Evolutionary conservation across 2,113 vertebrate genomes (phyloP), one percentile per base, ranked within the genome.

Genomic region (Amblyopsis rosae): DNA sequence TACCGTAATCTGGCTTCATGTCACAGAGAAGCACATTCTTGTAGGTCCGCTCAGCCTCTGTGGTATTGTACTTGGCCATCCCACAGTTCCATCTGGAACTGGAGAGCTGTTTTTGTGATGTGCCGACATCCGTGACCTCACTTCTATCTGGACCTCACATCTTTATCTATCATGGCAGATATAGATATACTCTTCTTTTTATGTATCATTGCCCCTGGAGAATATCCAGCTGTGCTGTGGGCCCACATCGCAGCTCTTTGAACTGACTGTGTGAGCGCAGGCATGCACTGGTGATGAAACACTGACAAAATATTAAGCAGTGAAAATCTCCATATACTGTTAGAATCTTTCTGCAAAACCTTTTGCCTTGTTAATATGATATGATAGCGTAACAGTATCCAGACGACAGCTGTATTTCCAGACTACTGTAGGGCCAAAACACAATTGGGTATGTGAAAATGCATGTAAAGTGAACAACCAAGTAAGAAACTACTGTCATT

Each of bases 1-100:
- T 65, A n/a, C 77, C 57, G 56, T 71, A 56, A 26, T 61, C 33
- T 48, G 64, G 68, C 71, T 26, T 41, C 16, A 9, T 19, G 76
- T 81, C 81, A 76, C 70, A 53, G 69, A 67, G 73, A 81, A 79
- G 69, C 69, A 72, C 67, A 82, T 81, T 82, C 76, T 49, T 79
- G 57, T 76, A 71, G 73, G 81, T 77, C 75, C 64, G 67, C 63
- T 46, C 46, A 62, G 65, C 64, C 73, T 72, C 57, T 70, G 77
- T 70, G 79, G 82, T 72, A 58, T 82, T 73, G 78, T 51, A 12
- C 60, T 75, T 69, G 68, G 77, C 35, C 80, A 8, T 79, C 66
- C 59, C 59, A 53, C 10, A 0, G 3, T 26, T 26, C 26, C 26
- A 26, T 26, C 26, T 26, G 26, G 26, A 26, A 26, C 26, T 26